phyloP scores from a whole-genome alignment of 2,888 invertebrate genomes.

The Pseudococcus viburni region DNA sequence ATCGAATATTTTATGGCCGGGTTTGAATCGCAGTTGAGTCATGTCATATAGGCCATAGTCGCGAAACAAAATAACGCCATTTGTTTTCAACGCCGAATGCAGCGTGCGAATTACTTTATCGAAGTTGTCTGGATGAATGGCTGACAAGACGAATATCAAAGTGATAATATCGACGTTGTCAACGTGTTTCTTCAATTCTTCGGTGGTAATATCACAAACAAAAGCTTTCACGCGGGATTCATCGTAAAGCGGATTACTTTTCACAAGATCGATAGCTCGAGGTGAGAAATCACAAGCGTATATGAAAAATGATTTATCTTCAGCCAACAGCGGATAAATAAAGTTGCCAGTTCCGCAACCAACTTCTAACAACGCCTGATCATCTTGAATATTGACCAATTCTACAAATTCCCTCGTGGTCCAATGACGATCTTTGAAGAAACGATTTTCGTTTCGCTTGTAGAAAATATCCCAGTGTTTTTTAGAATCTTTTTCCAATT shows the following conservation, averaged over 20 bases:
- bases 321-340: slow-evolving; percentile 86
- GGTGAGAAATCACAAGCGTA: slow-evolving; percentile 95
- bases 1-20: slow-evolving; percentile 91
- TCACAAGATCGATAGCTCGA: slow-evolving; percentile 89
- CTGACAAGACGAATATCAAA: slow-evolving; percentile 94
- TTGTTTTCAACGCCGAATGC: slow-evolving; percentile 78
- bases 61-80: slow-evolving; percentile 87
- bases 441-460: slow-evolving; percentile 92
- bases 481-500: slow-evolving; percentile 86
- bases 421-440: slow-evolving; percentile 98
- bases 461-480: slow-evolving; percentile 98
- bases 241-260: slow-evolving; percentile 78
- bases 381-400: slow-evolving; percentile 75
- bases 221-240: slow-evolving; percentile 81
- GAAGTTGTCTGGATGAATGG: slow-evolving; percentile 92
- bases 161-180: slow-evolving; percentile 83
- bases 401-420: slow-evolving; percentile 94
- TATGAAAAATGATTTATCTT: slow-evolving; percentile 83
- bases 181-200: slow-evolving; percentile 74
- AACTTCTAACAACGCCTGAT: slow-evolving; percentile 80
- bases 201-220: slow-evolving; percentile 86
- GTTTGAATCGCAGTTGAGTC: slow-evolving; percentile 94
- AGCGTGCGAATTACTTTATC: slow-evolving; percentile 77
- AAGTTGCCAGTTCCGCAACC: slow-evolving; percentile 99
- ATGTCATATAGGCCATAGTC: slow-evolving; percentile 97